Evolutionary conservation across 37 sponge, comb jelly and placozoan genomes (phyloP), one percentile per base, ranked within the genome.

Genomic region (Geodia barretti): DNA sequence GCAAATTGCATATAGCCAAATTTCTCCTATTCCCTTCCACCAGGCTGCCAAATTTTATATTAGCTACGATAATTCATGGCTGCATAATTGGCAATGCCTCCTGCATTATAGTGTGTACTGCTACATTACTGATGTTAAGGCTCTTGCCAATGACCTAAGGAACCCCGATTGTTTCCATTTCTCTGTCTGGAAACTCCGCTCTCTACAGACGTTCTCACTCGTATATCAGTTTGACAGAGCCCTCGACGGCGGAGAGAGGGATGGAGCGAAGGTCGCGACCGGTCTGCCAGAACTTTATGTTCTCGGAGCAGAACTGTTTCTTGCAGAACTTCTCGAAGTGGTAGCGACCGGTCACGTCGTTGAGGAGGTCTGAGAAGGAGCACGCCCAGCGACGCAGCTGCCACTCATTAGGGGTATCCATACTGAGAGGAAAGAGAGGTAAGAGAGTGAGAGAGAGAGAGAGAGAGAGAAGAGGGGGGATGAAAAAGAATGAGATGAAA

Each of bases 261-360:
- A 87, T 75, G 34, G 75, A n/a, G 68, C 87, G 75, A 17, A 92
- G 82, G 69, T 92, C 88, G 11, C 58, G 75, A 43, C 88, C 84
- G 7, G 88, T 85, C 62, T 87, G 85, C 92, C 92, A 92, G 68
- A 92, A 92, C 68, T 80, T 60, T 23, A 92, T 82, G 61, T 92
- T 92, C 85, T 92, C 92, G n/a, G 77, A 59, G 42, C 76, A 81
- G 62, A 54, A 80, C 62, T 87, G 85, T 24, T 60, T 72, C 41
- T 83, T 76, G 81, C 92, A 92, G 70, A 87, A 87, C 60, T 74
- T 60, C 31, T 92, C 92, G 75, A 87, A 92, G 30, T 58, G 36
- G 54, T 82, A 79, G 1, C 92, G 47, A 11, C 92, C 92, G 54
- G 88, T 81, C 5, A 84, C 85, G 65, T 92, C 92, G 21, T 19